Evolutionary conservation across 2,113 vertebrate genomes (phyloP).

Genomic region (Anas platyrhynchos): DNA sequence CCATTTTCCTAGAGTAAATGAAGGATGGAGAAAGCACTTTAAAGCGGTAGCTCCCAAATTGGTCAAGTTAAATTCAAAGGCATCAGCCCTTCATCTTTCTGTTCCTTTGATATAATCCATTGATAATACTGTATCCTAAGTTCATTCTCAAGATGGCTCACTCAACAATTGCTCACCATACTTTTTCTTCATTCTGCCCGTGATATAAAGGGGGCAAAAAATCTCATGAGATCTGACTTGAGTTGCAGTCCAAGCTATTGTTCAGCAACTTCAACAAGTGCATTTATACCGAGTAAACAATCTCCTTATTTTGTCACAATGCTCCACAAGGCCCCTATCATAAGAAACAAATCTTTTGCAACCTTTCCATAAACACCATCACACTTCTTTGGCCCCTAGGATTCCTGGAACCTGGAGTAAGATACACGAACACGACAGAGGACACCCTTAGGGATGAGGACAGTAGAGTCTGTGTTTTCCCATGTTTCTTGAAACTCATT

Average conservation of each 20-base stretch:
- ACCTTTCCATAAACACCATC: neutral
- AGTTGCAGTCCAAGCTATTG: neutral
- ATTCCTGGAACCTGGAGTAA: neutral
- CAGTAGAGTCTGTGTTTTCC: neutral
- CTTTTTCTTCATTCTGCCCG: neutral
- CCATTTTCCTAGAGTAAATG: neutral
- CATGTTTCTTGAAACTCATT: neutral
- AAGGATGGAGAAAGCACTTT: neutral
- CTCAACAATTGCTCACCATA: neutral
- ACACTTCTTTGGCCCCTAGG: fast-evolving
- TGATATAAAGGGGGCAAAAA: neutral
- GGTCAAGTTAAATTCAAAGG: neutral
- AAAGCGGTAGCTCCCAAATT: neutral
- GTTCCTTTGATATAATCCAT: neutral
- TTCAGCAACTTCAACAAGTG: neutral
- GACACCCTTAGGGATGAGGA: neutral
- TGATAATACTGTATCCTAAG: neutral
- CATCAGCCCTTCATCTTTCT: neutral
- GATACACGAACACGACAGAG: neutral
- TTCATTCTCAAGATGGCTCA: neutral
- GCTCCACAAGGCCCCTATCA: neutral
- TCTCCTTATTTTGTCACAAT: fast-evolving
- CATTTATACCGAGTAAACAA: neutral
- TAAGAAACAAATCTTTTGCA: neutral
- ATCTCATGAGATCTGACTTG: neutral